phyloP scores from a whole-genome alignment of 2,797 vertebrate species.

The Muscicapa striata region DNA sequence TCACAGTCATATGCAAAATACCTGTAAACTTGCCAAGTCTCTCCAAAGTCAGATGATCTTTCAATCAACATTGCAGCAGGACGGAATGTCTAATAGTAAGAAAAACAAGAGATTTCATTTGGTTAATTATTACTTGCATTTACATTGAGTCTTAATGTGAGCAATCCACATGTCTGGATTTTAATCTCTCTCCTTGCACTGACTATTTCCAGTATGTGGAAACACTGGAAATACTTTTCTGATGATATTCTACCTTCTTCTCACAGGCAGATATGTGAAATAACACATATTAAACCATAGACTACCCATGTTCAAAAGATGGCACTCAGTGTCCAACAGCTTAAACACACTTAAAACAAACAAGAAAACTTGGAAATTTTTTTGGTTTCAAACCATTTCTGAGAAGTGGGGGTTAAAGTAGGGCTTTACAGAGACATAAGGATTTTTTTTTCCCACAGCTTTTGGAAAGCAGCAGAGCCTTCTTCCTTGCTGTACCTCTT shows the following conservation, averaged over 20 bases:
- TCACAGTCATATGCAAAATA: slow-evolving; percentile 98
- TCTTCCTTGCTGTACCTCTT: background rate
- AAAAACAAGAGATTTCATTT: background rate
- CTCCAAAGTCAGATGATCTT: slow-evolving; percentile 92
- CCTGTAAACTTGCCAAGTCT: slow-evolving; percentile 92
- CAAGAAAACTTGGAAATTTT: background rate
- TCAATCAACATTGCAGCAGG: slow-evolving; percentile 96
- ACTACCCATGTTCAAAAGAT: background rate
- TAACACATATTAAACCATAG: background rate
- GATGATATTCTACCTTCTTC: background rate
- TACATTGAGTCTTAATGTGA: background rate
- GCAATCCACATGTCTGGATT: background rate
- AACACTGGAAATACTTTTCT: background rate
- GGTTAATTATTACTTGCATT: background rate
- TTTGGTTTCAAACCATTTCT: background rate
- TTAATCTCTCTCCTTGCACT: background rate
- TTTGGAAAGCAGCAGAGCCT: background rate
- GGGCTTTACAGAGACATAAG: background rate
- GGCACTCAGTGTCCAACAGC: background rate
- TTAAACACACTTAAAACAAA: background rate
- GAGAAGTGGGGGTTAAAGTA: background rate
- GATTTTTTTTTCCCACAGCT: background rate
- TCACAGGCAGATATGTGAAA: background rate
- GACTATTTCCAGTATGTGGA: background rate
- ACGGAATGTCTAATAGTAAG: slow-evolving; percentile 86